Evolutionary conservation across 2,888 invertebrate genomes (phyloP).

Genomic region (Oligia strigilis): DNA sequence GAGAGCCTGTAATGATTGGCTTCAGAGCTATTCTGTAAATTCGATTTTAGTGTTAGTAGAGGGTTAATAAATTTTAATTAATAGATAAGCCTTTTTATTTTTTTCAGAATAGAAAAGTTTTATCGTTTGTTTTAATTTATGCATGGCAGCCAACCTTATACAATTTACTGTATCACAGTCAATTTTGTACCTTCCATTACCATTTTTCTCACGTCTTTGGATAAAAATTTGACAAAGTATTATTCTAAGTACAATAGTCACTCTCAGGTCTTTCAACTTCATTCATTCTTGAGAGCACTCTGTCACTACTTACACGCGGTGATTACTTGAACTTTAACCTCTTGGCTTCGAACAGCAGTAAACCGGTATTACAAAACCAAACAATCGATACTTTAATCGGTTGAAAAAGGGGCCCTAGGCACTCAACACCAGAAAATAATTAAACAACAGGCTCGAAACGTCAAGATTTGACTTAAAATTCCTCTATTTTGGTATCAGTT

Average conservation of each 20-base stretch:
- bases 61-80: slow-evolving; percentile 44
- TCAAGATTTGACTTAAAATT: neutral
- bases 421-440: neutral
- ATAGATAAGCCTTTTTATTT: slow-evolving; percentile 15
- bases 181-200: no score
- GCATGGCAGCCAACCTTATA: no score
- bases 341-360: slow-evolving; percentile 6
- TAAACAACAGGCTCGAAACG: neutral
- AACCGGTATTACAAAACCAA: slow-evolving; percentile 22
- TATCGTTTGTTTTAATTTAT: neutral
- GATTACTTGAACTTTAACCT: slow-evolving; percentile 45
- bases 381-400: neutral
- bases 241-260: slow-evolving; percentile 15
- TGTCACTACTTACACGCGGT: slow-evolving; percentile 24
- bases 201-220: slow-evolving; percentile 29
- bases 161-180: no score
- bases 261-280: slow-evolving; percentile 12
- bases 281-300: slow-evolving; percentile 33
- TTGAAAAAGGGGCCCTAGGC: neutral
- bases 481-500: neutral
- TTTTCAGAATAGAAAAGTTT: neutral
- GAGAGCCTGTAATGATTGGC: slow-evolving; percentile 66
- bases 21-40: slow-evolving; percentile 63
- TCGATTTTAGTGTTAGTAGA: slow-evolving; percentile 42
- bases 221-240: slow-evolving; percentile 19